These are phyloP conservation scores for Drosophila koepferae DNA, from an alignment of 2,888 invertebrate species.

Conservation along the genomic window DNA sequence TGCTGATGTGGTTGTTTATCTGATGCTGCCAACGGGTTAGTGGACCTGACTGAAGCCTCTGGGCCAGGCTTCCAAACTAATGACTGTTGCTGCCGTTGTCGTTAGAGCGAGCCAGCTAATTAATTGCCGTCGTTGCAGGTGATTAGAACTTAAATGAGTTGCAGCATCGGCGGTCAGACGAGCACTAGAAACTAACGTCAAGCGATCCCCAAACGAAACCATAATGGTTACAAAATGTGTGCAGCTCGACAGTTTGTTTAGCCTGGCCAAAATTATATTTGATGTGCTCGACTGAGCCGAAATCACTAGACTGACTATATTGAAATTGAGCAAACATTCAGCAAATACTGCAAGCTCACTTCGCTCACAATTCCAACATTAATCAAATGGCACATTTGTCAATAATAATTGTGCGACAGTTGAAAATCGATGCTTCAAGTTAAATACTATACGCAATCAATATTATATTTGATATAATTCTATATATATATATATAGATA, in stretches of 20 bases:
- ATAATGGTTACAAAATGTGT: constrained; percentile 49
- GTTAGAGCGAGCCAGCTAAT: constrained; percentile 64
- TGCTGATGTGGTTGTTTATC: constrained; percentile 66
- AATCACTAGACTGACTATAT: constrained; percentile 12
- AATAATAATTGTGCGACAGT: not conserved
- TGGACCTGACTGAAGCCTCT: constrained; percentile 20
- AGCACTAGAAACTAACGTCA: constrained; percentile 13
- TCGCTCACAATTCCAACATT: not conserved
- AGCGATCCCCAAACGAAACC: constrained; percentile 32
- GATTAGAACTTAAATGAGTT: constrained; percentile 79
- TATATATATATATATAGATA: too few species aligned
- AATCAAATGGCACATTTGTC: not conserved
- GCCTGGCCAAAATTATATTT: constrained; percentile 12
- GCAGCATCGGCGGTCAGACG: constrained; percentile 46
- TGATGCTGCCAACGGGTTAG: constrained; percentile 54
- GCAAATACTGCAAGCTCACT: not conserved
- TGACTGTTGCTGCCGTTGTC: constrained; percentile 69
- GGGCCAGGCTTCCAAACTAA: constrained; percentile 59
- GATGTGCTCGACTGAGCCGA: constrained; percentile 7
- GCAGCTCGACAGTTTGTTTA: constrained; percentile 25
- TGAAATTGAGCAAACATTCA: constrained; percentile 16
- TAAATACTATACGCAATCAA: not conserved
- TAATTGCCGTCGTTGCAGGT: constrained; percentile 78
- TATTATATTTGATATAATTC: not conserved
- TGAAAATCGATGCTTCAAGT: not conserved